Conservation (phyloP, 1,140 invertebrate species). For the Sinonovacula constricta region DNA sequence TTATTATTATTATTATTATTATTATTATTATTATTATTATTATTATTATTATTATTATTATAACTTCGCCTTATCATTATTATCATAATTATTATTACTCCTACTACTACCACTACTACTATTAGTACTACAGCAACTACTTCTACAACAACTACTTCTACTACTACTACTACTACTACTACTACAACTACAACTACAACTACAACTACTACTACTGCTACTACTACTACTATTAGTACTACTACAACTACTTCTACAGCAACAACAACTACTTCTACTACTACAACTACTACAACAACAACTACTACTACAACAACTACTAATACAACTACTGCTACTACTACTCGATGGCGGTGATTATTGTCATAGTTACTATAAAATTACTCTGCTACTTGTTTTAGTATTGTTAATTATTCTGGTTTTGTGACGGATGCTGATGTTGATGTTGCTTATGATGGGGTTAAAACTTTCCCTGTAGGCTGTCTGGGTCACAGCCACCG, state of each 20-base stretch:
- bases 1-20: conserved; percentile 5
- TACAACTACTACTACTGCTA: conserved; percentile 1
- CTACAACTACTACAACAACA: conserved; percentile 77
- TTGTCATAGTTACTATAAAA: background rate
- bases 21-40: conserved; percentile 5
- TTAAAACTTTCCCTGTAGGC: conserved; percentile 81
- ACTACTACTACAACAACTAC: conserved; percentile 79
- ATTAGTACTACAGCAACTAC: too few relatives aligned
- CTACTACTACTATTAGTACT: too few relatives aligned
- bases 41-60: conserved; percentile 2
- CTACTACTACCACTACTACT: too few relatives aligned
- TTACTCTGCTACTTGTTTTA: background rate
- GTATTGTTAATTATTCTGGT: background rate
- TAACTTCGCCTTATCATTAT: background rate
- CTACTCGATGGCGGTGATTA: too few relatives aligned
- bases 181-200: background rate
- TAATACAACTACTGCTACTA: too few relatives aligned
- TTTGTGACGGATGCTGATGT: background rate
- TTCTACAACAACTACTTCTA: background rate
- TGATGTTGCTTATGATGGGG: background rate
- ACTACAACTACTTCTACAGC: too few relatives aligned
- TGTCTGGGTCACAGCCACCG: conserved; percentile 98
- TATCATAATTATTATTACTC: too few relatives aligned
- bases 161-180: conserved; percentile 4
- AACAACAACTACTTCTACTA: background rate